phyloP scores from a whole-genome alignment of 2,113 vertebrate genomes.

The Sisor rabdophorus region DNA sequence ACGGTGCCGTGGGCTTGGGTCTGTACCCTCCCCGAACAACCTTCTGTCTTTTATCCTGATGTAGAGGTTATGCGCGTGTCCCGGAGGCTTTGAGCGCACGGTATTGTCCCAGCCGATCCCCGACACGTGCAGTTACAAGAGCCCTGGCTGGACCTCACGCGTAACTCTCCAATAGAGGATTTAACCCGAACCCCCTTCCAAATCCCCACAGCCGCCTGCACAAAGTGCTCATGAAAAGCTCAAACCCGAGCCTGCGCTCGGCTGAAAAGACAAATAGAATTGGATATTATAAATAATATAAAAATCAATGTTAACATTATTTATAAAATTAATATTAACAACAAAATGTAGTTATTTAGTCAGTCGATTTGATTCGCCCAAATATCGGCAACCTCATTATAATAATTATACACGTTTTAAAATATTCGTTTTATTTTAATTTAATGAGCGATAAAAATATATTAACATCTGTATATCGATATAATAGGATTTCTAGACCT shows the following conservation, averaged over 20 bases:
- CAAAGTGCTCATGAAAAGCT: slow-evolving; percentile 48
- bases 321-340: too few relatives aligned
- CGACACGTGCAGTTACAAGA: slow-evolving; percentile 66
- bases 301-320: background rate
- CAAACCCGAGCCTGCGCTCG: background rate
- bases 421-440: too few relatives aligned
- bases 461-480: too few relatives aligned
- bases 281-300: background rate
- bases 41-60: slow-evolving; percentile 31
- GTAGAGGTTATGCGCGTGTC: slow-evolving; percentile 54
- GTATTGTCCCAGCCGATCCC: slow-evolving; percentile 53
- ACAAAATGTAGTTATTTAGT: background rate
- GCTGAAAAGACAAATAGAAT: slow-evolving; percentile 2
- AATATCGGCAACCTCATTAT: background rate
- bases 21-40: slow-evolving; percentile 11
- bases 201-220: slow-evolving; percentile 47
- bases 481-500: background rate
- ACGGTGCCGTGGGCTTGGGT: background rate
- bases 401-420: background rate
- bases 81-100: slow-evolving; percentile 47
- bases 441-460: background rate
- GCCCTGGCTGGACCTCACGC: slow-evolving; percentile 59
- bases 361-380: too few relatives aligned
- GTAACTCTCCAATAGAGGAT: slow-evolving; percentile 62
- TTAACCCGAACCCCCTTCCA: slow-evolving; percentile 61